Base-by-base conservation (phyloP, 2,797 vertebrate genomes). In the Cygnus olor region DNA sequence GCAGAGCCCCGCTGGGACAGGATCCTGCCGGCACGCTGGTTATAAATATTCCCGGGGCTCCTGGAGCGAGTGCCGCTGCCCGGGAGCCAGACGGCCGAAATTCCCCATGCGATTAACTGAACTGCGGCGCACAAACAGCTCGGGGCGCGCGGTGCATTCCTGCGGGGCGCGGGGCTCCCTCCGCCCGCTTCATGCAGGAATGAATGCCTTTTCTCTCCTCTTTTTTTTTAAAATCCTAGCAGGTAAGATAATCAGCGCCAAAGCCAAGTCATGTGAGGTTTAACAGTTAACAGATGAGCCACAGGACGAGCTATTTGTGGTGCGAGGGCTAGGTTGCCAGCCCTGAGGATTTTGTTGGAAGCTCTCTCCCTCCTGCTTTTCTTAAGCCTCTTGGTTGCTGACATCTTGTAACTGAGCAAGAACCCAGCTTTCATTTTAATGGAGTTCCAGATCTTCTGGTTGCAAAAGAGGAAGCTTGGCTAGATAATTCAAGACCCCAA, bases 211-310 rank as follows among this genome's bases (percentile, higher is more conserved):
- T 76, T 47, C 72, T 60, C 54, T 84, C 28, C 76, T 89, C 64
- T 64, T 30, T 7, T 42, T 54, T 77, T 86, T 85, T 79, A 51
- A 34, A 61, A 91, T 22, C 79, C 85, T 88, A 86, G 51, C 93
- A 95, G 91, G 94, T 95, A 95, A 85, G 83, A 53, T n/a, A 65
- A 89, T 68, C 12, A 1, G 1, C 1, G 57, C 2, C 1, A 81
- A 95, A 95, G 80, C 90, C 88, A 57, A 93, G 80, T 92, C 95
- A 90, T 87, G 90, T 85, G 93, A 54, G 57, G 14, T 56, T 60
- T 88, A 90, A 91, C 93, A 90, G 90, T 83, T 79, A 88, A 78
- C 92, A 87, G 95, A 95, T 38, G 94, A 85, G 78, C 86, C 78
- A 77, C 56, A 70, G 92, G 60, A 95, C 66, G 32, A 81, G 66